These are phyloP conservation scores for Pagrus major DNA, from an alignment of 2,113 vertebrate species.

Conservation along the genomic window DNA sequence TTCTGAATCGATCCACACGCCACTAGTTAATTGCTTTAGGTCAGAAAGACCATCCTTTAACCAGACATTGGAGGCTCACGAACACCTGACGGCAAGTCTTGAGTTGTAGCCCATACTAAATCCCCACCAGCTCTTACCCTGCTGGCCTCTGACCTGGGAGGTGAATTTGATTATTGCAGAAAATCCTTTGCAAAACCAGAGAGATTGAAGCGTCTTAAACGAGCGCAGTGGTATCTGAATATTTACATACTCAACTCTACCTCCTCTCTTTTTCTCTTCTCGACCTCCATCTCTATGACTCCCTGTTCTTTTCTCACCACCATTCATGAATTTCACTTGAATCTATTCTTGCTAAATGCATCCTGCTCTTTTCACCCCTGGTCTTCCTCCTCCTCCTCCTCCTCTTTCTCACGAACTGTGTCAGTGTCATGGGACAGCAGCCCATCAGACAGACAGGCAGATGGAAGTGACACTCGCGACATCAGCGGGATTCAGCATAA, in stretches of 20 bases:
- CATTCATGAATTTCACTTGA: constrained; percentile 2
- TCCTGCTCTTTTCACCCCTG: constrained; percentile 9
- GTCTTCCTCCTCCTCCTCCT: constrained; percentile 17
- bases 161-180: neutral
- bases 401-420: constrained; percentile 1
- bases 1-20: too few relatives aligned
- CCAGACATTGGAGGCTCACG: neutral
- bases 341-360: neutral
- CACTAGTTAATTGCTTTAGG: neutral
- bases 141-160: neutral
- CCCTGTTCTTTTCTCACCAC: neutral
- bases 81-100: neutral
- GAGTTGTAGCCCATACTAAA: too few relatives aligned
- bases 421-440: constrained; percentile 31
- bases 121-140: neutral
- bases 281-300: neutral
- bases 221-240: neutral
- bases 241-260: constrained; percentile 6
- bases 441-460: constrained; percentile 47
- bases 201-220: neutral
- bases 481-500: constrained; percentile 56
- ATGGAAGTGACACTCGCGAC: constrained; percentile 62
- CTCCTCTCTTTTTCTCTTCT: neutral
- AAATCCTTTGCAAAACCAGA: neutral
- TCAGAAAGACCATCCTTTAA: neutral